Conservation (phyloP, 2,888 invertebrate species). For the Heteropelma amictum region DNA sequence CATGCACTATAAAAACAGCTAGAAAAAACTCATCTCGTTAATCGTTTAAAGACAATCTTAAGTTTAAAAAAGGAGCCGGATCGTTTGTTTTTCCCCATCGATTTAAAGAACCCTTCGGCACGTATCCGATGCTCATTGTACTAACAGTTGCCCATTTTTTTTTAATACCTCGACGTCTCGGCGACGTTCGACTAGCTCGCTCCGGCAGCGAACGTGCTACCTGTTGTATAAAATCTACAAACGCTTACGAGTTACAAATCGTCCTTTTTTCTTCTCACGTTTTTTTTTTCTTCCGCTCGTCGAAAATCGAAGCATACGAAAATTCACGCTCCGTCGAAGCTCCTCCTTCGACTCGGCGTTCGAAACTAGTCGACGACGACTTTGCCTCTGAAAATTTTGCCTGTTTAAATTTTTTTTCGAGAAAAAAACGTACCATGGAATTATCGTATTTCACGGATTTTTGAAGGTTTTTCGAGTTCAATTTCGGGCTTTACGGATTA, state of each 20-base stretch:
- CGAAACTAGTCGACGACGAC: too few relatives aligned
- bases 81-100: slow-evolving; percentile 52
- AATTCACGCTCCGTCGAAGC: background rate
- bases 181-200: slow-evolving; percentile 8
- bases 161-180: slow-evolving; percentile 40
- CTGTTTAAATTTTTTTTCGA: too few relatives aligned
- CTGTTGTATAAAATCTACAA: slow-evolving; percentile 66
- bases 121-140: slow-evolving; percentile 67
- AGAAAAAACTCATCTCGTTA: background rate
- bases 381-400: too few relatives aligned
- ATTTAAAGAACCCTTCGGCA: slow-evolving; percentile 57
- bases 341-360: background rate
- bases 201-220: background rate
- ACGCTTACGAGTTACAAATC: slow-evolving; percentile 53
- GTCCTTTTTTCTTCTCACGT: background rate
- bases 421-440: too few relatives aligned
- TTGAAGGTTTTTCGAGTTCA: too few relatives aligned
- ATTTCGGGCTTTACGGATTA: too few relatives aligned
- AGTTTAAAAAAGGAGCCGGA: slow-evolving; percentile 63
- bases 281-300: background rate
- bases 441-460: too few relatives aligned
- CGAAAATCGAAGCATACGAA: background rate
- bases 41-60: slow-evolving; percentile 58
- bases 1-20: slow-evolving; percentile 46
- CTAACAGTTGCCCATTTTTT: slow-evolving; percentile 64